These are phyloP conservation scores for Cyprinus carpio DNA, from an alignment of 2,113 vertebrate species.

Conservation along the genomic window DNA sequence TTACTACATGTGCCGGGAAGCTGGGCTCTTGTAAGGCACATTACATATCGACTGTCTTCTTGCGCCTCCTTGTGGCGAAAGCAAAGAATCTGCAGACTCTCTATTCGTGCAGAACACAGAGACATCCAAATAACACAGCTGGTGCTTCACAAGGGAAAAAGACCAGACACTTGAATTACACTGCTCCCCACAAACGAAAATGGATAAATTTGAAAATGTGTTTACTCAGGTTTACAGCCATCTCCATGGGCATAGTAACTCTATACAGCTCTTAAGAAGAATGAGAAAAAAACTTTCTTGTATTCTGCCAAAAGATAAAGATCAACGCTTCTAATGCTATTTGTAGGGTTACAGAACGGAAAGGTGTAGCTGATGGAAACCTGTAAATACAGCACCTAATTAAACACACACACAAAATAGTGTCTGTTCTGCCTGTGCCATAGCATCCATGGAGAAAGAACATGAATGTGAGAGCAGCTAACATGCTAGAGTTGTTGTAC, in stretches of 20 bases:
- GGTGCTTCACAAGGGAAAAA: conserved; percentile 37
- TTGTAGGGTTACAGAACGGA: not conserved
- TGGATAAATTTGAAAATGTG: conserved; percentile 22
- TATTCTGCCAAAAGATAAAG: not conserved
- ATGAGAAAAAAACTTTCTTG: conserved; percentile 14
- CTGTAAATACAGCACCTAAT: conserved; percentile 33
- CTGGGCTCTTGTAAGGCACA: conserved; percentile 79
- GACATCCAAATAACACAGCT: not conserved
- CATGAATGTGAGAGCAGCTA: conserved; percentile 47
- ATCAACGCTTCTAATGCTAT: not conserved
- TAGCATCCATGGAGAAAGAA: not conserved
- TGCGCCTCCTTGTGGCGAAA: conserved; percentile 59
- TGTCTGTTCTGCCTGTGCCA: not conserved
- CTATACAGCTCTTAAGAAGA: conserved; percentile 2
- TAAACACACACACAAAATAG: not conserved
- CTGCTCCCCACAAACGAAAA: not conserved
- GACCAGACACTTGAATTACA: conserved; percentile 29
- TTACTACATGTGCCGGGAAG: conserved; percentile 88
- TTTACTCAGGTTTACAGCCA: conserved; percentile 47
- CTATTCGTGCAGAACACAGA: not conserved
- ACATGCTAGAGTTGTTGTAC: not conserved
- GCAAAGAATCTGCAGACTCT: not conserved
- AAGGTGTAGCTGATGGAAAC: not conserved
- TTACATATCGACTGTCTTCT: conserved; percentile 15
- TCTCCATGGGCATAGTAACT: conserved; percentile 20